phyloP scores from a whole-genome alignment of 2,113 vertebrate species.

The Petrocephalus microphthalmus region DNA sequence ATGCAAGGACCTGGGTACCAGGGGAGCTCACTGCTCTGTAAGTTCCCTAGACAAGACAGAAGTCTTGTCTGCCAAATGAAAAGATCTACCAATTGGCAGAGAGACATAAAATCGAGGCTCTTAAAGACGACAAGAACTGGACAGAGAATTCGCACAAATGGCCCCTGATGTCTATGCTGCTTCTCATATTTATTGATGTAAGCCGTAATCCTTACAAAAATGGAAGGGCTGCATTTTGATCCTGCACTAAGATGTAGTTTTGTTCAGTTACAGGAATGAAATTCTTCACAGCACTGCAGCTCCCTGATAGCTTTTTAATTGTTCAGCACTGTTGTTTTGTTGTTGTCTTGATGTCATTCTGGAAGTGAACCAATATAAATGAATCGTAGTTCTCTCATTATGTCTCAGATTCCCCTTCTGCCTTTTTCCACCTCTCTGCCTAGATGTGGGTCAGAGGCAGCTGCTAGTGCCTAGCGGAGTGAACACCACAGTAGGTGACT shows the following conservation, averaged over 20 bases:
- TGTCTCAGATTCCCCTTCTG: neutral
- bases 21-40: neutral
- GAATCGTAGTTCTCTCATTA: neutral
- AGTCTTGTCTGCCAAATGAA: neutral
- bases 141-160: neutral
- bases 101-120: neutral
- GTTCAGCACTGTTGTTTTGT: neutral
- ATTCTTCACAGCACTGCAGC: neutral
- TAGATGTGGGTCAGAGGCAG: neutral
- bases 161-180: neutral
- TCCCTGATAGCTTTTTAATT: neutral
- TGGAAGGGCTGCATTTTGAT: neutral
- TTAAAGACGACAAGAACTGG: neutral
- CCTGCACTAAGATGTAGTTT: neutral
- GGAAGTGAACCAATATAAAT: neutral
- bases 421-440: neutral
- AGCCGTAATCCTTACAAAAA: neutral
- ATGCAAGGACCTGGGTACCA: neutral
- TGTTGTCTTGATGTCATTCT: neutral
- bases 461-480: neutral
- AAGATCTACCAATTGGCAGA: neutral
- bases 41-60: neutral
- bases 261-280: neutral
- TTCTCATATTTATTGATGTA: neutral
- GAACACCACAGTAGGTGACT: neutral